Conservation (phyloP, 2,113 vertebrate genomes). For the Arizona elegans region DNA sequence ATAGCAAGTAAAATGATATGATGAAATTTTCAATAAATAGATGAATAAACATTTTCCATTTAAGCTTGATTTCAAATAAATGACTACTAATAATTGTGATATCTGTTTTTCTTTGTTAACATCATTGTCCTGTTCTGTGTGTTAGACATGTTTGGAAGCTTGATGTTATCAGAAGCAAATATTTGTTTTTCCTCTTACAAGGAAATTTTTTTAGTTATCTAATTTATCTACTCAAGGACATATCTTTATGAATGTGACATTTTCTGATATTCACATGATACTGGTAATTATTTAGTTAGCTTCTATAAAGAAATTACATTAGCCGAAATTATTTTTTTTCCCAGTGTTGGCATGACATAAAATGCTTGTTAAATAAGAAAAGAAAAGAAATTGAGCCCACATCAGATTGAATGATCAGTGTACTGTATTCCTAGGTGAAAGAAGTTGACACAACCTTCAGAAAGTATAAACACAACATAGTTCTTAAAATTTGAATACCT, state of each 20-base stretch:
- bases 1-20: background rate
- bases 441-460: background rate
- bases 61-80: slow-evolving; percentile 23
- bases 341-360: slow-evolving; percentile 1
- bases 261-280: background rate
- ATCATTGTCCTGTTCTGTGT: background rate
- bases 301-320: background rate
- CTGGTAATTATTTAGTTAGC: slow-evolving; percentile 14
- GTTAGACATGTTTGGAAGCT: rapidly evolving
- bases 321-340: background rate
- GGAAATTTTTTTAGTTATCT: background rate
- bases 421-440: background rate
- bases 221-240: background rate
- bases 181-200: background rate
- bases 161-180: slow-evolving; percentile 5
- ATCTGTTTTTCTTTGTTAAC: background rate
- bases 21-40: slow-evolving; percentile 26
- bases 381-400: background rate
- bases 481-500: background rate
- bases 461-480: background rate
- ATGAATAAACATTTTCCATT: slow-evolving; percentile 36
- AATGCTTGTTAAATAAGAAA: background rate
- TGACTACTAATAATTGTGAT: slow-evolving; percentile 1
- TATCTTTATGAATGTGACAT: background rate
- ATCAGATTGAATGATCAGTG: background rate